Base-by-base conservation (phyloP, 2,113 vertebrate species). In the Phylloscopus trochilus region DNA sequence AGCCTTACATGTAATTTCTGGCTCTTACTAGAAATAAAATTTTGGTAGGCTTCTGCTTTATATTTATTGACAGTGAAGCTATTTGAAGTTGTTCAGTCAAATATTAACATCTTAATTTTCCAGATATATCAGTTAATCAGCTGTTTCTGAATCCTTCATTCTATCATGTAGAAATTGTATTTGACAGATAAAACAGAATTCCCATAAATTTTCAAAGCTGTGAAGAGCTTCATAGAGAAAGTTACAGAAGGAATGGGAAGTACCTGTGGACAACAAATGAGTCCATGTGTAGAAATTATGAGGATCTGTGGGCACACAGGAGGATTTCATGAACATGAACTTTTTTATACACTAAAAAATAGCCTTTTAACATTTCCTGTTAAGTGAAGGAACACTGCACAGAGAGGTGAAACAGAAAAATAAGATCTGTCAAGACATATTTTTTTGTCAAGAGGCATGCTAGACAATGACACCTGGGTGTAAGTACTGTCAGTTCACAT, bases 401-500 rank as follows among this genome's bases (percentile, higher is more conserved):
- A 14, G 46, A 44, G 55, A 93, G 43, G 43, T 83, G 62, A 93
- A 95, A 87, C 30, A 92, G 77, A 91, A 85, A 53, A 93, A 53
- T 43, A 79, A 88, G 68, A 80, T 72, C 81, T 87, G 79, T 86
- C 91, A 93, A 96, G 64, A 20, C 7, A 3, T 15, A 60, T 91
- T 74, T 94, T 74, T 89, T 89, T 91, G 68, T 89, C 58, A 92
- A 76, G 47, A 88, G 27, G 14, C 30, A 46, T 60, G 35, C 70
- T 83, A 79, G n/a, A 66, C 7, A 79, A 67, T 91, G 91, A 82
- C 91, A 97, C 78, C 75, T 83, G 78, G 15, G 37, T 88, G 49
- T 90, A 92, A 77, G 51, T 73, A 73, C 58, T 96, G 92, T 95
- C 95, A 83, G 68, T 89, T 97, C 51, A 49, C 55, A 97, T 97